phyloP scores from a whole-genome alignment of 2,113 vertebrate genomes.

The Chloropsis hardwickii region DNA sequence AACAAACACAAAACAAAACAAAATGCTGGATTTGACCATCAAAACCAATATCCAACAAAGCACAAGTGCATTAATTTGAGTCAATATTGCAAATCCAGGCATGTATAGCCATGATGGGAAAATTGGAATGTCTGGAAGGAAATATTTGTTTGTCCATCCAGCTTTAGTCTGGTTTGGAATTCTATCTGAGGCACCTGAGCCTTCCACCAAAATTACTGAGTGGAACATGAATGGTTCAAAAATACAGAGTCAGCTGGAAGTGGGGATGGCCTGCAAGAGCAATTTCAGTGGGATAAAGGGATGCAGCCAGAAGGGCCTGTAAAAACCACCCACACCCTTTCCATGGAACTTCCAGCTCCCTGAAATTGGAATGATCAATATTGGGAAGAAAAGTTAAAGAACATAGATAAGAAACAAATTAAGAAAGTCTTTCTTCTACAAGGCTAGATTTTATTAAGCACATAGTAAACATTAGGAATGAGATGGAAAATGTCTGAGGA shows the following conservation, averaged over 20 bases:
- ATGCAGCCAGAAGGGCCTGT: background rate
- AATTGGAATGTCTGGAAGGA: background rate
- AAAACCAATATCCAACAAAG: background rate
- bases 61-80: background rate
- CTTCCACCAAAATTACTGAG: background rate
- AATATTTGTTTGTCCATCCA: background rate
- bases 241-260: background rate
- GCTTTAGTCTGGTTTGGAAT: background rate
- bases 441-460: background rate
- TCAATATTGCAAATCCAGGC: background rate
- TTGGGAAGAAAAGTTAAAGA: background rate
- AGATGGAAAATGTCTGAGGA: constrained; percentile 22
- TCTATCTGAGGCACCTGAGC: background rate
- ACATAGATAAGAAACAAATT: background rate
- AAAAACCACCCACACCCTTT: background rate
- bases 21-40: background rate
- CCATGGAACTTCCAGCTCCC: background rate
- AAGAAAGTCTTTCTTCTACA: background rate
- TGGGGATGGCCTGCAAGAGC: background rate
- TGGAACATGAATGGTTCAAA: background rate
- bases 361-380: background rate
- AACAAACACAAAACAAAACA: background rate
- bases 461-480: constrained; percentile 25
- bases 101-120: background rate
- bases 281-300: background rate